These are phyloP conservation scores for Chrysolina oricalcia DNA, from an alignment of 2,888 invertebrate species.

Conservation along the genomic window DNA sequence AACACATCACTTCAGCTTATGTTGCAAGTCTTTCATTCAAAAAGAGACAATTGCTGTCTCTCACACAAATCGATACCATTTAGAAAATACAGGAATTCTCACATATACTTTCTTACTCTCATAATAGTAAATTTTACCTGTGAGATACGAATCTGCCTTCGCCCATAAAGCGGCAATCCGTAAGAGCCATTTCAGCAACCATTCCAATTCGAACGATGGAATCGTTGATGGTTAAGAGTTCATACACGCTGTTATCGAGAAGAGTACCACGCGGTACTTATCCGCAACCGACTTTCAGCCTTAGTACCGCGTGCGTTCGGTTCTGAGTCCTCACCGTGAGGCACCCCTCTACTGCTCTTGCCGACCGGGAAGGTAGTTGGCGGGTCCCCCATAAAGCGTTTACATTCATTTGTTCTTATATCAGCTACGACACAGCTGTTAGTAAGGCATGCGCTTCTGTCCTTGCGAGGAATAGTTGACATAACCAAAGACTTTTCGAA, in stretches of 20 bases:
- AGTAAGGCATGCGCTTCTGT: conserved; percentile 28
- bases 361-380: not conserved
- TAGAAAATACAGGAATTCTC: conserved; percentile 16
- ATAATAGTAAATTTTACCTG: conserved; percentile 20
- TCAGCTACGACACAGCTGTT: conserved; percentile 33
- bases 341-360: conserved; percentile 14
- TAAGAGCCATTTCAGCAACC: conserved; percentile 2
- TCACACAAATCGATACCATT: conserved; percentile 10
- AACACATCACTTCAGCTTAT: not conserved
- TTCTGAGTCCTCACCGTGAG: conserved; percentile 15
- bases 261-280: not conserved
- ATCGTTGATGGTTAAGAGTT: conserved; percentile 10
- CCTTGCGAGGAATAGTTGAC: not conserved
- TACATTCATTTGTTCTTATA: conserved; percentile 35
- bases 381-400: conserved; percentile 8
- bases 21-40: not conserved
- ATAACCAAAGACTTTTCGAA: conserved; percentile 26
- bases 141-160: not conserved
- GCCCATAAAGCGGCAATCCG: not conserved
- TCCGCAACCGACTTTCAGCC: conserved; percentile 2
- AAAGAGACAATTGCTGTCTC: not conserved
- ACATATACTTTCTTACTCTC: conserved; percentile 13
- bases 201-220: not conserved
- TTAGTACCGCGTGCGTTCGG: not conserved
- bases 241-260: not conserved